Conservation (phyloP, 2,797 vertebrate species). For the Moxostoma hubbsi region DNA sequence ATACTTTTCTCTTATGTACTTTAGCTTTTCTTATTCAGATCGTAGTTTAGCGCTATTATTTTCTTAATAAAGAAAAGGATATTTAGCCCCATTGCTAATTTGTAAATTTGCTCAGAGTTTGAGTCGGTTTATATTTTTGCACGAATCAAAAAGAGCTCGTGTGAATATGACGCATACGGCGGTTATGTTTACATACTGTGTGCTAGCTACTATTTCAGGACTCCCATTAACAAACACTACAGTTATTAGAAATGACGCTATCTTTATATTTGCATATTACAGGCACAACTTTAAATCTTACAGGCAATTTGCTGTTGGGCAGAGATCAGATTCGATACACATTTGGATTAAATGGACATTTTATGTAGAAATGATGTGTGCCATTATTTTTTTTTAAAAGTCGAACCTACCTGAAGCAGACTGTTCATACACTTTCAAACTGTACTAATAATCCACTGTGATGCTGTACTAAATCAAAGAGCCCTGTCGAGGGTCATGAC, state of each 20-base stretch:
- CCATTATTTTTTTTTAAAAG: slow-evolving; percentile 73
- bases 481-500: too few relatives aligned
- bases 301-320: slow-evolving; percentile 57
- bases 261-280: slow-evolving; percentile 31
- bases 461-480: slow-evolving; percentile 45
- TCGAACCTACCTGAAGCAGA: background rate
- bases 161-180: slow-evolving; percentile 55
- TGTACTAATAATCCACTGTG: slow-evolving; percentile 41
- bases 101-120: slow-evolving; percentile 80
- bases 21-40: slow-evolving; percentile 91
- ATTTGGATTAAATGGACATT: background rate
- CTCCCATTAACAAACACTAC: slow-evolving; percentile 46
- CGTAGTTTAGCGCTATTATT: slow-evolving; percentile 90
- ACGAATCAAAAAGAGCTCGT: slow-evolving; percentile 71
- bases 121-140: slow-evolving; percentile 85
- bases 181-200: slow-evolving; percentile 64
- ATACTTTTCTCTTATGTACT: slow-evolving; percentile 89
- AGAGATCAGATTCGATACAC: slow-evolving; percentile 16
- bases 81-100: slow-evolving; percentile 82
- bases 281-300: slow-evolving; percentile 61
- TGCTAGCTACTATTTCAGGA: slow-evolving; percentile 35
- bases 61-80: slow-evolving; percentile 80
- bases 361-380: slow-evolving; percentile 65
- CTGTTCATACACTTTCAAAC: background rate
- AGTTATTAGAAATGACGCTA: slow-evolving; percentile 4